Evolutionary conservation across 2,888 invertebrate genomes (phyloP).

Genomic region (Ryuthela nishihirai): DNA sequence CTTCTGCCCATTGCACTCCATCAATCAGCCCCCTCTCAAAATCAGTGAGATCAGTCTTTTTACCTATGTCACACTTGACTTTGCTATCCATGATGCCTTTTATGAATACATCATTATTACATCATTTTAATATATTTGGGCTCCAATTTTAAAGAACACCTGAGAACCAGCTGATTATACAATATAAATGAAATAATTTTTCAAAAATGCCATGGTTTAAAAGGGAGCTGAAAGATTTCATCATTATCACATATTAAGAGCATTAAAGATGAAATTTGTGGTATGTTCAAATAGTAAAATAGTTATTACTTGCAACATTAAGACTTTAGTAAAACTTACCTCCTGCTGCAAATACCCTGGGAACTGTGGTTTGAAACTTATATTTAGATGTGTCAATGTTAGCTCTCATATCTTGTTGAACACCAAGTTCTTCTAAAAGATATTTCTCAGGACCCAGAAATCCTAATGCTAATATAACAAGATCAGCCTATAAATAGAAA

Average conservation of each 20-base stretch:
- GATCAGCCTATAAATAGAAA: constrained; percentile 63
- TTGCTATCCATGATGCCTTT: too few relatives aligned
- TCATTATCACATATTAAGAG: neutral
- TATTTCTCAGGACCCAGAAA: constrained; percentile 93
- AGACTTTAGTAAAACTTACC: constrained; percentile 58
- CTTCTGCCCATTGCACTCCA: too few relatives aligned
- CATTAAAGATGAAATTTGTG: neutral
- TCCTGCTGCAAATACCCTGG: constrained; percentile 91
- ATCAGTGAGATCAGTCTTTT: too few relatives aligned
- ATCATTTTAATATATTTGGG: too few relatives aligned
- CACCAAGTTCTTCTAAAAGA: constrained; percentile 70
- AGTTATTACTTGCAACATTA: neutral
- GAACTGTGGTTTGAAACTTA: constrained; percentile 72
- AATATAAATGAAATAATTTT: too few relatives aligned
- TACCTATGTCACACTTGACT: too few relatives aligned
- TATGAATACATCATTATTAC: too few relatives aligned
- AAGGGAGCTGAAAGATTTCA: too few relatives aligned
- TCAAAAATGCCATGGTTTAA: too few relatives aligned
- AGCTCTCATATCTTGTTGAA: constrained; percentile 84
- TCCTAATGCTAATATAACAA: constrained; percentile 96
- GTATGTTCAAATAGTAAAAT: neutral
- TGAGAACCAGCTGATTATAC: too few relatives aligned
- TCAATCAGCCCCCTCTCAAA: too few relatives aligned
- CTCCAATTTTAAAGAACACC: too few relatives aligned
- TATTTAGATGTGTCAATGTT: constrained; percentile 78